Evolutionary conservation across 2,888 invertebrate genomes (phyloP).

Genomic region (Microchrysa polita): DNA sequence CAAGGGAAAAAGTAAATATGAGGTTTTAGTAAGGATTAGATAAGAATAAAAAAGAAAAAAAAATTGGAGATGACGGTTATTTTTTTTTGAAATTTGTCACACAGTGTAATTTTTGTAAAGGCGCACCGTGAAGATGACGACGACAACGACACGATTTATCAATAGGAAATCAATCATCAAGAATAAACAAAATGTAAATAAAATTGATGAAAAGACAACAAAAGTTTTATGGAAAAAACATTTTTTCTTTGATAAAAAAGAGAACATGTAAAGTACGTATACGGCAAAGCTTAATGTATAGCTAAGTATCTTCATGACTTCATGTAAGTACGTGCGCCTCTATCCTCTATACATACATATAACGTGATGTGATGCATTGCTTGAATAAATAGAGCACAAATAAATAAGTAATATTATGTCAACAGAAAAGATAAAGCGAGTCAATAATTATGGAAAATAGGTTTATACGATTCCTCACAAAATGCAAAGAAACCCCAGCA

Average conservation of each 20-base stretch:
- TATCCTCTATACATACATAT: no score
- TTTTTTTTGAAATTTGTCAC: no score
- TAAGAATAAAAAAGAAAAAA: no score
- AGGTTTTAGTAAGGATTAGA: no score
- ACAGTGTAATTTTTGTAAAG: no score
- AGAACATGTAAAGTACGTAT: neutral
- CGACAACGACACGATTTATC: constrained; percentile 22
- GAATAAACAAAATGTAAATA: constrained; percentile 46
- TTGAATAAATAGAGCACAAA: no score
- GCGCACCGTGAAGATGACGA: neutral
- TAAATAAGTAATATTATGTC: neutral
- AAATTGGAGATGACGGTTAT: no score
- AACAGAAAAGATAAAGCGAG: constrained; percentile 16
- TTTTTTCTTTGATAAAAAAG: neutral
- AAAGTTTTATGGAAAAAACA: constrained; percentile 24
- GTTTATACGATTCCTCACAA: neutral
- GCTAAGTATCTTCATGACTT: no score
- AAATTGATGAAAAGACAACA: constrained; percentile 32
- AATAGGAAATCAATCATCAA: constrained; percentile 46
- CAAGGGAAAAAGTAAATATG: no score
- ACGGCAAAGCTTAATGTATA: neutral
- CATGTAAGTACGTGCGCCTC: no score
- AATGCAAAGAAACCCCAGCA: no score
- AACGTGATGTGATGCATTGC: no score
- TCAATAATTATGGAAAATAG: constrained; percentile 26